A percentile compares a stretch with the other conserved stretches of the same genome.
Evolutionary conservation across 2,113 vertebrate species (phyloP).

Genomic region (Phocoena phocoena): DNA sequence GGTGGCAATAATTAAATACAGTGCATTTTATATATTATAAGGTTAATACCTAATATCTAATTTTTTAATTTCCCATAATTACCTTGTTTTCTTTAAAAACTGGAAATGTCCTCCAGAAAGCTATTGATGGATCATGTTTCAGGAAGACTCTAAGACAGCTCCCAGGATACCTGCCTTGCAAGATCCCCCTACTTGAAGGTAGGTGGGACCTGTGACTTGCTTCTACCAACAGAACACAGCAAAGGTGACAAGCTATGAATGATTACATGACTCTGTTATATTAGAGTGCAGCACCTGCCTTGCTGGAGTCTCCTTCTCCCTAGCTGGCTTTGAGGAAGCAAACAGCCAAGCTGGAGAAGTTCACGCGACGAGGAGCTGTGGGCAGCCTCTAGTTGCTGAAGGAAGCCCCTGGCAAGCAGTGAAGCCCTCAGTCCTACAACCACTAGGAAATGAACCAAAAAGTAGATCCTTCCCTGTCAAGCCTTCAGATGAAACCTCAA

Average conservation of each 20-base stretch:
- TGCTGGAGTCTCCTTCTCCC: not conserved
- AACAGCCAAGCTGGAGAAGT: not conserved
- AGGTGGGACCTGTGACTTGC: not conserved
- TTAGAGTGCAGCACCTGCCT: not conserved
- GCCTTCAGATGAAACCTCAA: not conserved
- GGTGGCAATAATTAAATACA: not conserved
- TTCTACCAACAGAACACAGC: not conserved
- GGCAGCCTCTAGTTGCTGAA: not conserved
- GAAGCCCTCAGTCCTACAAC: not conserved
- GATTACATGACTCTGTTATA: too few species aligned
- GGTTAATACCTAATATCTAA: not conserved
- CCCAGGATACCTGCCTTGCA: not conserved
- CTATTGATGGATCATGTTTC: not conserved
- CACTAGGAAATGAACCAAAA: not conserved
- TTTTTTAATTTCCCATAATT: not conserved
- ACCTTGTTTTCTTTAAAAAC: not conserved
- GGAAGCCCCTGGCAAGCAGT: not conserved
- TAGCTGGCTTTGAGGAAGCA: not conserved
- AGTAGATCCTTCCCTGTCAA: not conserved
- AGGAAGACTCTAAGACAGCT: not conserved
- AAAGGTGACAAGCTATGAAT: not conserved
- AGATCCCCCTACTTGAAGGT: not conserved
- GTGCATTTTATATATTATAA: not conserved
- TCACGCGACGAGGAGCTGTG: not conserved
- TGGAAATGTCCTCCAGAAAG: not conserved